Percentiles rank a stretch among this genome's conserved stretches.
These are phyloP conservation scores for Agrotis exclamationis DNA, from an alignment of 2,888 invertebrate genomes.

Conservation along the genomic window DNA sequence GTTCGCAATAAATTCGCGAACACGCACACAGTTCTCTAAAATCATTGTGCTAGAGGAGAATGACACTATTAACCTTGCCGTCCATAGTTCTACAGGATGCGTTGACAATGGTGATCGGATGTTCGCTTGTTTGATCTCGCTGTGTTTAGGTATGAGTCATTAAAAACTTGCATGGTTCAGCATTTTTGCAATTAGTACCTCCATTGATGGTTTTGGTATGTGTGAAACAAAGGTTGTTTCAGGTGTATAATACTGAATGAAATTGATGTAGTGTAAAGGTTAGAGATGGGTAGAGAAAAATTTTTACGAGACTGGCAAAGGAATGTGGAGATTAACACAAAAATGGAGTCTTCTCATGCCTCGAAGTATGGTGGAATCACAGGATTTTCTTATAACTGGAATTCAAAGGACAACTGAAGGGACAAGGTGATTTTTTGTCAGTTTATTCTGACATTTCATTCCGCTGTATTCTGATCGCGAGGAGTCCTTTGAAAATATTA, in stretches of 20 bases:
- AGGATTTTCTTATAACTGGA: no score
- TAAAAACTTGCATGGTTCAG: conserved; percentile 3
- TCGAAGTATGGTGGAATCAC: no score
- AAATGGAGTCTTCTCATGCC: no score
- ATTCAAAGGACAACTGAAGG: no score
- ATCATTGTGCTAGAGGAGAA: conserved; percentile 54
- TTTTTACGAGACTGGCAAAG: not conserved
- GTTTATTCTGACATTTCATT: no score
- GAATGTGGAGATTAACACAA: no score
- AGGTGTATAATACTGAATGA: not conserved
- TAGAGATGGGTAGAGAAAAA: not conserved
- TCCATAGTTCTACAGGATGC: conserved; percentile 49
- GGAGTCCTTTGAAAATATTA: no score
- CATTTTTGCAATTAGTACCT: conserved; percentile 20
- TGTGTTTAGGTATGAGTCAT: conserved; percentile 56
- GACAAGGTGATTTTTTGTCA: no score
- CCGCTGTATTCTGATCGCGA: no score
- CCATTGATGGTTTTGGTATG: not conserved
- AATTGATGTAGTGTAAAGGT: not conserved
- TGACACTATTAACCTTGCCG: conserved; percentile 57
- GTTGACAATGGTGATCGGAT: conserved; percentile 63
- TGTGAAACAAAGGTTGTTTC: not conserved
- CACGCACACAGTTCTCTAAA: conserved; percentile 40
- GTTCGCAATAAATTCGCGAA: conserved; percentile 54
- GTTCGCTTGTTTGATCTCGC: conserved; percentile 61